A percentile compares a stretch with the other conserved stretches of the same genome.
phyloP scores from a whole-genome alignment of 1,140 invertebrate species.

The Marisa cornuarietis region DNA sequence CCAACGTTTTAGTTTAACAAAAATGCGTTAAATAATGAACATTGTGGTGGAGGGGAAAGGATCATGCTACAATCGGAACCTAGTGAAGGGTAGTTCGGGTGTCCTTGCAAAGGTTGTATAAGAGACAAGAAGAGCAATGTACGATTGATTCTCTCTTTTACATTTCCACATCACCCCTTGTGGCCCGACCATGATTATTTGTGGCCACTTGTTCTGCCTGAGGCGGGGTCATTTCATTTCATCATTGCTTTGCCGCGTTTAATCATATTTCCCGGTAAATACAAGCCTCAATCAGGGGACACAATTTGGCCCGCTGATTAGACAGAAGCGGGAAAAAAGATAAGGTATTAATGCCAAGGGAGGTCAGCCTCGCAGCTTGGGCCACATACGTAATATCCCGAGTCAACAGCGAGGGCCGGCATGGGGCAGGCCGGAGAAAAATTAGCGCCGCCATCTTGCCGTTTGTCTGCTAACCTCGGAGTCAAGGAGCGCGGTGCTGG shows the following conservation, averaged over 20 bases:
- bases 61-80: no score
- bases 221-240: conserved; percentile 19
- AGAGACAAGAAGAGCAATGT: no score
- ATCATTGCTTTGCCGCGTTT: conserved; percentile 24
- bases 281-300: conserved; percentile 23
- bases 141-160: no score
- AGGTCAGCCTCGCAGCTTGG: conserved; percentile 15
- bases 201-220: conserved; percentile 16
- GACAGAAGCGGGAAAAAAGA: conserved; percentile 22
- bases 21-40: no score
- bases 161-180: no score
- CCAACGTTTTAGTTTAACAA: no score
- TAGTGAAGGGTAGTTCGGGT: no score
- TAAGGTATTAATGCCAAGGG: conserved; percentile 23
- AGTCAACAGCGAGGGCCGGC: conserved; percentile 22
- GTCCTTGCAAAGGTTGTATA: no score
- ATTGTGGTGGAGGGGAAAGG: no score
- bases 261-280: conserved; percentile 28
- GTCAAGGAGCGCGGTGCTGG: conserved; percentile 3
- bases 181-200: conserved; percentile 11
- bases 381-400: conserved; percentile 28
- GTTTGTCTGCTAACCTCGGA: conserved; percentile 19
- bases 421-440: conserved; percentile 15
- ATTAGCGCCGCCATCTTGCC: conserved; percentile 24
- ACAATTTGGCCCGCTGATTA: conserved; percentile 17